Conservation (phyloP, 2,113 vertebrate species). For the Mormyrus iriodes region DNA sequence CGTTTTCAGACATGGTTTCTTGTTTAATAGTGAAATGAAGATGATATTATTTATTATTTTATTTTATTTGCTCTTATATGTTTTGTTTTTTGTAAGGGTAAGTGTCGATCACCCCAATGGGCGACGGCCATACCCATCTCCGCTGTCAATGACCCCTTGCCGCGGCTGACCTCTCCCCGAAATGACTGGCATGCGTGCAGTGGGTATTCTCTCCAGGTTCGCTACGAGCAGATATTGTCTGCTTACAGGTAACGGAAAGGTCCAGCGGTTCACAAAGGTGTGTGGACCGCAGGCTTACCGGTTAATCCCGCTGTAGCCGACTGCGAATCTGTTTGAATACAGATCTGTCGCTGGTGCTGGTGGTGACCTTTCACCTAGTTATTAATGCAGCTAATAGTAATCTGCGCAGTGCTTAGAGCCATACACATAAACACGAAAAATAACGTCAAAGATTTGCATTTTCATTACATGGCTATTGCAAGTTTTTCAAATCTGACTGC, state of each 20-base stretch:
- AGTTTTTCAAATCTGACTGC: neutral
- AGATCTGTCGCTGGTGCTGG: neutral
- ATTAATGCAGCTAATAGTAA: neutral
- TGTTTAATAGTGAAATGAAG: neutral
- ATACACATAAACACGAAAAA: neutral
- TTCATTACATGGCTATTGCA: neutral
- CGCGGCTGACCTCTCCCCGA: neutral
- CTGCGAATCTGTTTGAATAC: neutral
- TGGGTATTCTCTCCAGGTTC: slow-evolving; percentile 24
- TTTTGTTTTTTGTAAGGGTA: neutral
- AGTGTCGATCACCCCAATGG: neutral
- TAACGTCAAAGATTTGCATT: neutral
- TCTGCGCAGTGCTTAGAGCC: neutral
- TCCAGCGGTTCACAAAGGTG: neutral
- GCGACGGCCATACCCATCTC: neutral
- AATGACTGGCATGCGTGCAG: slow-evolving; percentile 36
- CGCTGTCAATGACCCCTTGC: neutral
- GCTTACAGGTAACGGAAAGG: slow-evolving; percentile 30
- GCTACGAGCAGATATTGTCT: slow-evolving; percentile 10
- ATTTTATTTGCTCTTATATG: neutral
- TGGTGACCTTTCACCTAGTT: slow-evolving; percentile 46
- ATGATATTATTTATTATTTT: neutral
- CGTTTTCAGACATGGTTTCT: neutral
- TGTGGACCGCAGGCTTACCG: no score
- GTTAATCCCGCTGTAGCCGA: no score